Conservation (phyloP, 2,797 vertebrate genomes). For the Hypotaenidia philippensis region DNA sequence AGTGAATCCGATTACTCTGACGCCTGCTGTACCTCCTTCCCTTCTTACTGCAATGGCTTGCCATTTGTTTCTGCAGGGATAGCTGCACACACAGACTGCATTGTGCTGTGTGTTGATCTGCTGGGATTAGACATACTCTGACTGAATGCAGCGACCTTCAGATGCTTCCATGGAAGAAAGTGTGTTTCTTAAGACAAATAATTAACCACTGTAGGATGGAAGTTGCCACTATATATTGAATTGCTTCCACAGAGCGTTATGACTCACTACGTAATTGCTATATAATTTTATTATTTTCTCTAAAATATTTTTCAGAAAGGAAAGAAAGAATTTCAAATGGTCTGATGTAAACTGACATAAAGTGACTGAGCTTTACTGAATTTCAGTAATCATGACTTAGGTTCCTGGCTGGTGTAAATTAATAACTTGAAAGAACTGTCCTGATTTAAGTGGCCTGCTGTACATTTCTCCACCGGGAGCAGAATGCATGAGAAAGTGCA, state of each 20-base stretch:
- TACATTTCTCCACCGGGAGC: background rate
- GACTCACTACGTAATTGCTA: conserved; percentile 38
- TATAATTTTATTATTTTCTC: conserved; percentile 52
- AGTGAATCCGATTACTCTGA: conserved; percentile 12
- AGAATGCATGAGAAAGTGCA: background rate
- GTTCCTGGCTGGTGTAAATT: background rate
- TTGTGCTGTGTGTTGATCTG: background rate
- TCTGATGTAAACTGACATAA: conserved; percentile 6
- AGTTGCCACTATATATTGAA: conserved; percentile 13
- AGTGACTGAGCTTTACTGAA: background rate
- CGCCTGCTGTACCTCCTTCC: conserved; percentile 19
- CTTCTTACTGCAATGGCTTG: background rate
- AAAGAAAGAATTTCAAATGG: conserved; percentile 1
- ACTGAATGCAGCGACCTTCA: background rate
- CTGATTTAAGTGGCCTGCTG: background rate
- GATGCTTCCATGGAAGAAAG: background rate
- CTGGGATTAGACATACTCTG: background rate
- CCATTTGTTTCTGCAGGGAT: conserved; percentile 32
- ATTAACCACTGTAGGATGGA: conserved; percentile 33
- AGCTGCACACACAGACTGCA: background rate
- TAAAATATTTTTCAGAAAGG: conserved; percentile 45
- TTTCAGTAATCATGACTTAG: background rate
- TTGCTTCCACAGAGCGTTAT: conserved; percentile 29
- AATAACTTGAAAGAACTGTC: background rate
- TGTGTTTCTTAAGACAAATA: conserved; percentile 32